These are phyloP conservation scores for Lepidonotus clava DNA, from an alignment of 2,888 invertebrate species.

Conservation along the genomic window DNA sequence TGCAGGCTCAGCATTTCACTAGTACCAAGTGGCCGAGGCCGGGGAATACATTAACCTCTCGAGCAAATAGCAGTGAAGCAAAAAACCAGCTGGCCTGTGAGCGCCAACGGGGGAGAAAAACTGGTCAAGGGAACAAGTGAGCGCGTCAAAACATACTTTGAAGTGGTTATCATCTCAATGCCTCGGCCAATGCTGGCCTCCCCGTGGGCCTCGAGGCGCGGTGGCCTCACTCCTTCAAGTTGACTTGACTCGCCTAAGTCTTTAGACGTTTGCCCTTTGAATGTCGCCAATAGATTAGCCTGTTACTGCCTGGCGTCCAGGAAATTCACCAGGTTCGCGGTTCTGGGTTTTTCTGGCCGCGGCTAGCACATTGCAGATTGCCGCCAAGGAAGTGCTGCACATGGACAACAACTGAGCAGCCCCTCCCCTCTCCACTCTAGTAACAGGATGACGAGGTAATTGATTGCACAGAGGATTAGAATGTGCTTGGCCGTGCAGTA, in stretches of 20 bases:
- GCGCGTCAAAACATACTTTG: not conserved
- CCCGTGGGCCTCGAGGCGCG: not conserved
- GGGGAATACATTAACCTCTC: not conserved
- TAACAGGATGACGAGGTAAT: not conserved
- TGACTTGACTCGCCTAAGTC: not conserved
- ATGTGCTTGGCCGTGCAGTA: no score
- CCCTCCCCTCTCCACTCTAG: not conserved
- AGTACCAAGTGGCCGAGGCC: not conserved
- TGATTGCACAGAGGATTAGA: not conserved
- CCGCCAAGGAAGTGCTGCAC: not conserved
- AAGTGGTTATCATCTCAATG: not conserved
- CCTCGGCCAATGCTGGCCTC: not conserved
- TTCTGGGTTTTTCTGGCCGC: not conserved
- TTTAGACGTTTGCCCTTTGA: constrained; percentile 7
- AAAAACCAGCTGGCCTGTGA: not conserved
- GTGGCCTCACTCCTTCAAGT: not conserved
- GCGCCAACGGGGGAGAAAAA: not conserved
- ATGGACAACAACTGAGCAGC: not conserved
- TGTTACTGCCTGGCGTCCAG: not conserved
- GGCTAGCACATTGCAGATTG: not conserved
- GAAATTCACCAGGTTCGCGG: not conserved
- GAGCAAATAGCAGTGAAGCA: not conserved
- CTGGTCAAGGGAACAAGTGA: not conserved
- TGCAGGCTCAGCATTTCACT: constrained; percentile 3
- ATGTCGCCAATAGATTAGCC: not conserved